Conservation (phyloP, 2,113 vertebrate genomes). For the Hydrochoerus hydrochaeris region DNA sequence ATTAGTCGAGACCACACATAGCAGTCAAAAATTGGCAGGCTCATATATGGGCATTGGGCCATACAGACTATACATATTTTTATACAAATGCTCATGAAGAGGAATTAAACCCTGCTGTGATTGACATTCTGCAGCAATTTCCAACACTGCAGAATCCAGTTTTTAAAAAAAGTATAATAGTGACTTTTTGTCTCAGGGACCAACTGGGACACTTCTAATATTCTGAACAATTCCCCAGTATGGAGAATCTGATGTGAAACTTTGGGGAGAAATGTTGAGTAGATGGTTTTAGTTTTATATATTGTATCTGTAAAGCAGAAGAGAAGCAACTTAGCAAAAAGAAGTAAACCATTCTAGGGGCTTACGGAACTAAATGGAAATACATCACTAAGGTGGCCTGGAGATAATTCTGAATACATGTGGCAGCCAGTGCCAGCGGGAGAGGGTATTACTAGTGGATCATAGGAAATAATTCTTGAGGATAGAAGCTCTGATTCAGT, state of each 20-base stretch:
- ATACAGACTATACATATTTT: constrained; percentile 53
- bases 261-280: not conserved
- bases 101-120: constrained; percentile 57
- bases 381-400: not conserved
- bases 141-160: constrained; percentile 21
- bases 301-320: not conserved
- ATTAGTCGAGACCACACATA: constrained; percentile 50
- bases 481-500: not conserved
- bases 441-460: not conserved
- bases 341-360: not conserved
- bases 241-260: not conserved
- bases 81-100: constrained; percentile 50
- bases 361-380: not conserved
- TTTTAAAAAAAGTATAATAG: not conserved
- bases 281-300: not conserved
- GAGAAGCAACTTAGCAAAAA: not conserved
- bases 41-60: constrained; percentile 39
- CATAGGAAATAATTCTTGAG: not conserved
- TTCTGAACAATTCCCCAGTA: not conserved
- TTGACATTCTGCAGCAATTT: constrained; percentile 42
- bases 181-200: not conserved
- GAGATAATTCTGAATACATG: not conserved
- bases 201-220: not conserved
- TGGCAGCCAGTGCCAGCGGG: not conserved
- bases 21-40: constrained; percentile 60